Percentiles rank a stretch among this genome's conserved stretches.
Conservation (phyloP, 2,797 vertebrate genomes). For the Sebastes oblongus region DNA sequence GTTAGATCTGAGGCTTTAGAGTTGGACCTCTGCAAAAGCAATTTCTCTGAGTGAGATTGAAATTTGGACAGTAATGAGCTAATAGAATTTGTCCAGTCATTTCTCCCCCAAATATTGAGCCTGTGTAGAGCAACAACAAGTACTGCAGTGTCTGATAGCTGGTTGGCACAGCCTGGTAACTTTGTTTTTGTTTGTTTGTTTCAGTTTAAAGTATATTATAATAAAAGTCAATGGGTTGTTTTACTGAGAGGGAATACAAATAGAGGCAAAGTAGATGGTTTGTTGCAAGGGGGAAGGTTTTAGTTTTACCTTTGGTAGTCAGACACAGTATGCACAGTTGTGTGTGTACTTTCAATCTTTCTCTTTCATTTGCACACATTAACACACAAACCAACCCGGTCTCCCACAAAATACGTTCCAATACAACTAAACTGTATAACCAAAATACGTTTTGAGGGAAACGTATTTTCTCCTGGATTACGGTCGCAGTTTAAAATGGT, state of each 20-base stretch:
- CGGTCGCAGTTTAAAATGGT: too few species aligned
- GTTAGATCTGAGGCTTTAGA: constrained; percentile 25
- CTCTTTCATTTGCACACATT: not conserved
- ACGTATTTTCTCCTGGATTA: too few species aligned
- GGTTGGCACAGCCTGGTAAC: constrained; percentile 6
- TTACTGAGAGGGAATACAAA: constrained; percentile 10
- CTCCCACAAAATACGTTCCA: too few species aligned
- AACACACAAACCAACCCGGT: not conserved
- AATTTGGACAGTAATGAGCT: constrained; percentile 25
- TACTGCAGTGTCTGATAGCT: not conserved
- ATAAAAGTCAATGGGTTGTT: constrained; percentile 46
- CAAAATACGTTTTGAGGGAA: too few species aligned
- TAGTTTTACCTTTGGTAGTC: not conserved
- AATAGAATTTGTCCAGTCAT: constrained; percentile 11
- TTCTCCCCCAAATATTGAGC: not conserved
- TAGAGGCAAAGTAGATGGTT: not conserved
- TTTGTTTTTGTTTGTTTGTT: not conserved
- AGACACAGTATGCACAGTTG: not conserved
- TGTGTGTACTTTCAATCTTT: not conserved
- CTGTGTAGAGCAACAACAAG: not conserved
- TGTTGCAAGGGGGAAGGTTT: not conserved
- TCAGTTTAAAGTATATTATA: constrained; percentile 18
- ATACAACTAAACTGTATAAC: too few species aligned
- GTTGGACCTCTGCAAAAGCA: constrained; percentile 17
- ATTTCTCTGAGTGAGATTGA: not conserved